A percentile compares a stretch with the other conserved stretches of the same genome.
These are phyloP conservation scores for Gambusia yucatana DNA, from an alignment of 2,797 vertebrate genomes.

Conservation along the genomic window DNA sequence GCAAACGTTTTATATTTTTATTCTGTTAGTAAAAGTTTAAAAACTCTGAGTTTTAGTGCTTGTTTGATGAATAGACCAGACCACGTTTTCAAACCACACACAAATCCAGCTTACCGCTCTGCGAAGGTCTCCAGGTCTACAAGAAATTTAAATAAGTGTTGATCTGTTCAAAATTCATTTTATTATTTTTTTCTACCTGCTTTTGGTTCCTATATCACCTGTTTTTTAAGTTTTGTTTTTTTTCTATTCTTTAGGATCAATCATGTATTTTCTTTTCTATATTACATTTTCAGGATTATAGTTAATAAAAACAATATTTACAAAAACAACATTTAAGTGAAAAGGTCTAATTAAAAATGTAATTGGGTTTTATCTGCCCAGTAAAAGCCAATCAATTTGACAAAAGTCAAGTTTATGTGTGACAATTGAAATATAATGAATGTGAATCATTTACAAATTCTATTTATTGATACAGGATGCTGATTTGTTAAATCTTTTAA, in stretches of 20 bases:
- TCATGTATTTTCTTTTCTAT: not conserved
- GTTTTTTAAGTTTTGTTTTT: not conserved
- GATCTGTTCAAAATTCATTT: not conserved
- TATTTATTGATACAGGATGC: not conserved
- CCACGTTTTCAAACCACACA: not conserved
- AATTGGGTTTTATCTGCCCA: not conserved
- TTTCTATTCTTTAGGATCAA: not conserved
- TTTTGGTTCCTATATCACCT: not conserved
- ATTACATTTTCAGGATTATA: not conserved
- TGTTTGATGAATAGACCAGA: not conserved
- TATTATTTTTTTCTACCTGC: not conserved
- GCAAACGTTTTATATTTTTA: not conserved
- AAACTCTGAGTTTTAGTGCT: not conserved
- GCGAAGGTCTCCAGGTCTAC: no score
- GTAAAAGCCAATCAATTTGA: not conserved
- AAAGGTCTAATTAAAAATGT: not conserved
- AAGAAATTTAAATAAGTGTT: not conserved
- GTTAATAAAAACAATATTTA: not conserved
- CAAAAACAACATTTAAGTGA: not conserved
- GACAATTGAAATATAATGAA: not conserved
- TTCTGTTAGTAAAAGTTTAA: not conserved
- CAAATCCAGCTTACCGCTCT: not conserved
- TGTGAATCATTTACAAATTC: not conserved
- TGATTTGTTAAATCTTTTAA: not conserved
- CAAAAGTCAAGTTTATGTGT: not conserved